Percentiles rank a stretch among this genome's conserved stretches.
These are phyloP conservation scores for Rhinoraja longicauda DNA, from an alignment of 2,797 vertebrate genomes.

Conservation along the genomic window DNA sequence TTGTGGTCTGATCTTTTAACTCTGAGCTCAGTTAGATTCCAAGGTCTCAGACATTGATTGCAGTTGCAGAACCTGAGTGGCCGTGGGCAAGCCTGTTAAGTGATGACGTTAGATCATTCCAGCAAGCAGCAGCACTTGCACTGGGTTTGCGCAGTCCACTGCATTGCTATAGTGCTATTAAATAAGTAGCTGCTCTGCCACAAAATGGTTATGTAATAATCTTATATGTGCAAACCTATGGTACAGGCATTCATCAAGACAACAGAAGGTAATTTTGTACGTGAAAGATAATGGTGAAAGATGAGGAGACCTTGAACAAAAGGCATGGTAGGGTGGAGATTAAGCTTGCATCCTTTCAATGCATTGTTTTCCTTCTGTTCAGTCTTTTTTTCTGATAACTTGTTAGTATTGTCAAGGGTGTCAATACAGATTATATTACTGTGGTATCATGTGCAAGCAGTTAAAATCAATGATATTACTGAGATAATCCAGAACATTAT, in stretches of 20 bases:
- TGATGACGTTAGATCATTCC: constrained; percentile 35
- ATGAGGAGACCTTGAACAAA: constrained; percentile 1
- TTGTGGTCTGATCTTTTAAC: neutral
- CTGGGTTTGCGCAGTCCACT: constrained; percentile 35
- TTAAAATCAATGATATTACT: constrained; percentile 20
- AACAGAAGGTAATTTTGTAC: constrained; percentile 12
- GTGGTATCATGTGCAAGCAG: neutral
- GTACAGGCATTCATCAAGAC: neutral
- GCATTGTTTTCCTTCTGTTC: neutral
- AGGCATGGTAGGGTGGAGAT: constrained; percentile 25
- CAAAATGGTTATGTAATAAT: neutral
- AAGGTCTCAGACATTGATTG: constrained; percentile 27
- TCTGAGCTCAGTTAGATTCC: constrained; percentile 7
- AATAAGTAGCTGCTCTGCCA: constrained; percentile 27
- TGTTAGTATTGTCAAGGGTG: neutral
- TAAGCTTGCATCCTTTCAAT: neutral
- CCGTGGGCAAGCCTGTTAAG: neutral
- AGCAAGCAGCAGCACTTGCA: constrained; percentile 33
- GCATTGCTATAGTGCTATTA: constrained; percentile 31
- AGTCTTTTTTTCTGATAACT: neutral
- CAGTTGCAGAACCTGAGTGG: constrained; percentile 30
- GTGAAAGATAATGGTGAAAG: constrained; percentile 18
- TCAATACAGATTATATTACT: neutral
- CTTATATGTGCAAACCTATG: neutral
- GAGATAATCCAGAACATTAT: neutral